phyloP scores from a whole-genome alignment of 2,888 invertebrate species.

The Andrena praecox region DNA sequence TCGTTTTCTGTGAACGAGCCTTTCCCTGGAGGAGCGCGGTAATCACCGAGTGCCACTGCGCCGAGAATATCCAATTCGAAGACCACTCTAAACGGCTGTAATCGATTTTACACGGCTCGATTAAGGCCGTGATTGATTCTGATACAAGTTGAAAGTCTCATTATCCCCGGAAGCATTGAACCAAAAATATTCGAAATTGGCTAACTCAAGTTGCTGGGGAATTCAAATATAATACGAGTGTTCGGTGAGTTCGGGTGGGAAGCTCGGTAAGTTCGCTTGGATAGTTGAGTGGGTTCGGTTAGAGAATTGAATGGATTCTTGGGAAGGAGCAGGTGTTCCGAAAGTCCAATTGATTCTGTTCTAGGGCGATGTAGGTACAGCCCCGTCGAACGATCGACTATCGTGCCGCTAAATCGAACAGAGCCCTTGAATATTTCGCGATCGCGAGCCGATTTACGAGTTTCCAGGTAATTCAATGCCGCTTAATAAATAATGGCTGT shows the following conservation, averaged over 20 bases:
- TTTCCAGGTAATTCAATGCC: conserved; percentile 39
- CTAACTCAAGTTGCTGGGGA: too few species aligned
- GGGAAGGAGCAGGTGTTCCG: too few species aligned
- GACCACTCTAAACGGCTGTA: background rate
- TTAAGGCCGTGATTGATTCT: background rate
- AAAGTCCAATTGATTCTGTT: too few species aligned
- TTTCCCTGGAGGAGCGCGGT: conserved; percentile 5
- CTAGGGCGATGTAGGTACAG: background rate
- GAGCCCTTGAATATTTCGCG: background rate
- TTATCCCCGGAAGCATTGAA: too few species aligned
- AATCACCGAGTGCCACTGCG: conserved; percentile 22
- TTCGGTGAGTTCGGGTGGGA: too few species aligned
- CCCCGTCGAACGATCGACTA: background rate
- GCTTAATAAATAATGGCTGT: conserved; percentile 60
- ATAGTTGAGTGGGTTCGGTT: too few species aligned
- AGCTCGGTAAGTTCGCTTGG: too few species aligned
- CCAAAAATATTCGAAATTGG: too few species aligned
- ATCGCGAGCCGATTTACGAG: conserved; percentile 18
- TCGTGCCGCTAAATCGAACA: background rate
- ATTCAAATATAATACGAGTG: too few species aligned
- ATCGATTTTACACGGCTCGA: background rate
- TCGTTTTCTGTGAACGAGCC: conserved; percentile 11
- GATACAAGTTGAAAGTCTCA: background rate
- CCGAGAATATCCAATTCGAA: conserved; percentile 33
- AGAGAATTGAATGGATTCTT: too few species aligned